Percentiles rank a stretch among this genome's conserved stretches.
Conservation (phyloP, 1,140 invertebrate genomes). For the Apis dorsata region DNA sequence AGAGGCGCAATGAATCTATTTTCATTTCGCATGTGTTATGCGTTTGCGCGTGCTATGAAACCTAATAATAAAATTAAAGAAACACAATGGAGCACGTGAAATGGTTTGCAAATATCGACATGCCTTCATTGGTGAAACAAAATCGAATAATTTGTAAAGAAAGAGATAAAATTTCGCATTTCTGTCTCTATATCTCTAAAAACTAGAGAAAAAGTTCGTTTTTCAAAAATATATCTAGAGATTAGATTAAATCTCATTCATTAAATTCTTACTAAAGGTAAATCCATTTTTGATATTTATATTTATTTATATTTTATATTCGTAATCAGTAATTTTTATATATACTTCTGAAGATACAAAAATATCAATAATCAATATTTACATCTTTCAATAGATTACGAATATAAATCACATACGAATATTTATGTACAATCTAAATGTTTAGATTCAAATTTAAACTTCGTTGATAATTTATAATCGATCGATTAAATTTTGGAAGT, state of each 20-base stretch:
- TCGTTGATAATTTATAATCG: too few species aligned
- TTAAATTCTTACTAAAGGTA: neutral
- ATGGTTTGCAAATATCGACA: slow-evolving; percentile 1
- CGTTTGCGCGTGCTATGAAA: slow-evolving; percentile 28
- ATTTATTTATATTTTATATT: too few species aligned
- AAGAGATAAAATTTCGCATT: too few species aligned
- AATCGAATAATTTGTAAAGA: neutral
- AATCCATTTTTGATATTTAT: neutral
- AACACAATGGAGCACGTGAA: slow-evolving; percentile 5
- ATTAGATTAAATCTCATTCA: neutral
- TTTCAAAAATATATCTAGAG: neutral
- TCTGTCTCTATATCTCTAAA: neutral
- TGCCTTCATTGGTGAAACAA: neutral
- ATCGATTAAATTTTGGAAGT: too few species aligned
- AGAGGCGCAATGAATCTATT: slow-evolving; percentile 38
- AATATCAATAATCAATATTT: too few species aligned
- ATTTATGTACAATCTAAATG: too few species aligned
- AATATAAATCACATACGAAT: too few species aligned
- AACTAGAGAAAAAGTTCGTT: neutral
- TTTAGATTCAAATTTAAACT: too few species aligned
- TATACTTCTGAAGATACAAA: too few species aligned
- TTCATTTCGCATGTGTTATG: slow-evolving; percentile 35
- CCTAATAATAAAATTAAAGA: slow-evolving; percentile 36
- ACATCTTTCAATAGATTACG: too few species aligned
- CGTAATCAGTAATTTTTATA: too few species aligned